Evolutionary conservation across 2,888 invertebrate genomes (phyloP).

Genomic region (Ormyrus thymus): DNA sequence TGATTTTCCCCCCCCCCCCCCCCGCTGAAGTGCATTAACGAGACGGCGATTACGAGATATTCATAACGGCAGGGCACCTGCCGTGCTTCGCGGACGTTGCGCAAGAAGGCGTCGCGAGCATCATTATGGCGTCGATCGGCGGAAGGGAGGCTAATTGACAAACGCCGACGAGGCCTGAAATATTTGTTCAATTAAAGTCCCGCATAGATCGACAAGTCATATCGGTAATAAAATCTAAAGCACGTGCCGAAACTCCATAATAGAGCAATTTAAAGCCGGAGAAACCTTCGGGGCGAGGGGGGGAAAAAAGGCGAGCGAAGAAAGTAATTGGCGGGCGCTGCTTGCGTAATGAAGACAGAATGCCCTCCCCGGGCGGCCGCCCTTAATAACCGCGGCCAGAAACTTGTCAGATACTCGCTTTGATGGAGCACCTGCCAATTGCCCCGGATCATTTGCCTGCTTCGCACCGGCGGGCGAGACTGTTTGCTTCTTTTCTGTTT

Average conservation of each 20-base stretch:
- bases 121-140: too few species aligned
- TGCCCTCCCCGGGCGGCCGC: not conserved
- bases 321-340: not conserved
- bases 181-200: too few species aligned
- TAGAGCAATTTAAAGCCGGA: not conserved
- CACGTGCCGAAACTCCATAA: conserved; percentile 24
- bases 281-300: not conserved
- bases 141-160: too few species aligned
- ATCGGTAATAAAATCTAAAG: not conserved
- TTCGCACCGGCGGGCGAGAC: not conserved
- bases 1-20: too few species aligned
- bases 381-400: conserved; percentile 31
- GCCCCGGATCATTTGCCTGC: conserved; percentile 45
- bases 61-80: conserved; percentile 13
- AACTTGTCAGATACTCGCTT: conserved; percentile 14
- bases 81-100: conserved; percentile 5
- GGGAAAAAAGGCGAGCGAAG: not conserved
- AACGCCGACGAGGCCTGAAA: too few species aligned
- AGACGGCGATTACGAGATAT: conserved; percentile 12
- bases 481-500: too few species aligned
- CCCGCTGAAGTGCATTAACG: conserved; percentile 28
- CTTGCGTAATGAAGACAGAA: conserved; percentile 32
- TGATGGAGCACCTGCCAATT: conserved; percentile 53
- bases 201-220: too few species aligned
- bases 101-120: conserved; percentile 2